Percentiles rank a stretch among this genome's conserved stretches.
Evolutionary conservation across 2,888 invertebrate species (phyloP).

Genomic region (Molanna angustata): DNA sequence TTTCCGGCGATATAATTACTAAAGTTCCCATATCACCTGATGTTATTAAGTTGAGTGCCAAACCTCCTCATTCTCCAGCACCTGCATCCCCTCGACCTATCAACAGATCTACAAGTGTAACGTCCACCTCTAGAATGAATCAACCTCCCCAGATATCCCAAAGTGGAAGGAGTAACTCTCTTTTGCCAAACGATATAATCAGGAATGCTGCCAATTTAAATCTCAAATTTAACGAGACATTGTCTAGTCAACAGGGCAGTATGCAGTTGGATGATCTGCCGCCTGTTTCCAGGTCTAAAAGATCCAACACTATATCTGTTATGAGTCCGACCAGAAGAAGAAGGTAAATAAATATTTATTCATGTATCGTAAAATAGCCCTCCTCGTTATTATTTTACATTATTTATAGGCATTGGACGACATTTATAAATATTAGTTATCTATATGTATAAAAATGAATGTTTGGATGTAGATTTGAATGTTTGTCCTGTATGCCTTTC

Average conservation of each 20-base stretch:
- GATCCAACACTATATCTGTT: conserved; percentile 83
- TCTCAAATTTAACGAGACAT: conserved; percentile 31
- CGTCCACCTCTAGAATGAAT: conserved; percentile 10
- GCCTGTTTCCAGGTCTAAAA: conserved; percentile 54
- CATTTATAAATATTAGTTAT: too few species aligned
- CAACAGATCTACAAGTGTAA: conserved; percentile 32
- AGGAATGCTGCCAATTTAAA: conserved; percentile 36
- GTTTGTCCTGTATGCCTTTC: too few species aligned
- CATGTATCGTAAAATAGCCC: too few species aligned
- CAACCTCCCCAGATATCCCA: conserved; percentile 20
- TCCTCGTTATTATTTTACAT: too few species aligned
- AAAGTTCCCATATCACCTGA: conserved; percentile 36
- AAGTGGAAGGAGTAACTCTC: conserved; percentile 21
- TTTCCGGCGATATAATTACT: conserved; percentile 40
- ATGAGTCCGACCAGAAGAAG: conserved; percentile 66
- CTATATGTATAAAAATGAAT: too few species aligned
- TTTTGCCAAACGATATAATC: conserved; percentile 31
- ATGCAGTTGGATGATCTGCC: conserved; percentile 50
- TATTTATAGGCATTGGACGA: too few species aligned
- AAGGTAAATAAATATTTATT: too few species aligned
- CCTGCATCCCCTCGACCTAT: conserved; percentile 53
- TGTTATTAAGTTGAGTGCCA: conserved; percentile 43
- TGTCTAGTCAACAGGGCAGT: conserved; percentile 36
- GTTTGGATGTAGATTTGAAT: too few species aligned
- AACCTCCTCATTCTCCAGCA: conserved; percentile 65